Percentiles rank a stretch among this genome's conserved stretches.
phyloP scores from a whole-genome alignment of 2,797 vertebrate species.

The Poecilia wingei region DNA sequence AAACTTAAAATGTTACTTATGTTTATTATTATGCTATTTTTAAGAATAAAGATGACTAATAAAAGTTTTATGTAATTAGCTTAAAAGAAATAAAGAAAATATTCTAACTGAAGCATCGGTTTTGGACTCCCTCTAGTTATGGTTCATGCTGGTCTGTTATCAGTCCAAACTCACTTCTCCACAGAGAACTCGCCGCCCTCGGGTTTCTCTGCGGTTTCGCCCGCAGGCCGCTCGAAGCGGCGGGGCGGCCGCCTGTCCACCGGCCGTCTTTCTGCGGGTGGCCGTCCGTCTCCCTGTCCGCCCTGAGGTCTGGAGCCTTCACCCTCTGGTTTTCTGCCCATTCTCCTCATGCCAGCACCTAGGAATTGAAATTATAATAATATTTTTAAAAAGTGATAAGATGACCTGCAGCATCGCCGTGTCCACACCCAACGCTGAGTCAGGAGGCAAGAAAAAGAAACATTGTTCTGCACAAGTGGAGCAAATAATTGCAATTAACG shows the following conservation, averaged over 20 bases:
- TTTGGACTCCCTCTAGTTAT: not conserved
- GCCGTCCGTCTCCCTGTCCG: constrained; percentile 90
- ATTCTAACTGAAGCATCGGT: not conserved
- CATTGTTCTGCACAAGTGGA: constrained; percentile 55
- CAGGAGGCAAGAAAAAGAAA: constrained; percentile 8
- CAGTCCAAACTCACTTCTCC: constrained; percentile 87
- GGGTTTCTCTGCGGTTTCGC: constrained; percentile 88
- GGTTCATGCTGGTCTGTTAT: not conserved
- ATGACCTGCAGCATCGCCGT: constrained; percentile 25
- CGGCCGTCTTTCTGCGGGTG: constrained; percentile 90
- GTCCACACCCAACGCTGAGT: constrained; percentile 24
- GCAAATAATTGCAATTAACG: constrained; percentile 46
- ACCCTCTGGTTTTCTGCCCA: constrained; percentile 94
- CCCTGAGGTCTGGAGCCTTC: constrained; percentile 77
- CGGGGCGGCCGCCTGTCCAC: constrained; percentile 91
- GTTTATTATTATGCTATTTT: too few relatives aligned
- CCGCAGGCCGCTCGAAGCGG: constrained; percentile 87
- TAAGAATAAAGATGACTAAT: too few relatives aligned
- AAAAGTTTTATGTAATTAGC: not conserved
- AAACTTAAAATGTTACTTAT: too few relatives aligned
- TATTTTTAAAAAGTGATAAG: constrained; percentile 38
- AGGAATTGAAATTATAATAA: constrained; percentile 23
- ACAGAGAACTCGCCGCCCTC: constrained; percentile 96
- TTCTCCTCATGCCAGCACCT: constrained; percentile 90
- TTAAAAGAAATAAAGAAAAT: not conserved